Evolutionary conservation across 2,888 invertebrate genomes (phyloP).

Genomic region (Campaea margaritaria): DNA sequence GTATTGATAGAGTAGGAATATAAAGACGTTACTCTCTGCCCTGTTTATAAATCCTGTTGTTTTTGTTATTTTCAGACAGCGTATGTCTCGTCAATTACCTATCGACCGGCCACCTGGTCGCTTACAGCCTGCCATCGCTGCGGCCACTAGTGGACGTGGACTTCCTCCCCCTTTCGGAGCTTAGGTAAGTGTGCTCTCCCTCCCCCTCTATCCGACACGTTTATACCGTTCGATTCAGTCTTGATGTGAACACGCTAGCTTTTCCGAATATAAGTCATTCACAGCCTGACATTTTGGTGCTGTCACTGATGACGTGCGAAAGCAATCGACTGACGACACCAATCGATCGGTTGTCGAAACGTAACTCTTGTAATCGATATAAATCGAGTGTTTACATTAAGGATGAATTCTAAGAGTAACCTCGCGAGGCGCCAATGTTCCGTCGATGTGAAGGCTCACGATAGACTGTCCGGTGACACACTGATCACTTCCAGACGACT

Average conservation of each 20-base stretch:
- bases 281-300: slow-evolving; percentile 43
- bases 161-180: slow-evolving; percentile 96
- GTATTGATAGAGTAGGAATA: too few species aligned
- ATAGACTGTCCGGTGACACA: slow-evolving; percentile 57
- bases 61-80: slow-evolving; percentile 88
- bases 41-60: too few species aligned
- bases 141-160: slow-evolving; percentile 96
- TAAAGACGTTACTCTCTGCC: too few species aligned
- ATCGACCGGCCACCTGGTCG: slow-evolving; percentile 96
- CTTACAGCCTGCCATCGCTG: slow-evolving; percentile 98
- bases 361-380: neutral
- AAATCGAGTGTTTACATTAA: slow-evolving; percentile 41
- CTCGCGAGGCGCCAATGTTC: slow-evolving; percentile 24
- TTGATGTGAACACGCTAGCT: slow-evolving; percentile 47
- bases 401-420: slow-evolving; percentile 27
- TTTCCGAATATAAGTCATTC: slow-evolving; percentile 30
- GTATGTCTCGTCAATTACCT: slow-evolving; percentile 97
- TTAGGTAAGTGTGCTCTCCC: slow-evolving; percentile 88
- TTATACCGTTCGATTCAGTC: slow-evolving; percentile 37
- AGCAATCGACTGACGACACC: slow-evolving; percentile 19
- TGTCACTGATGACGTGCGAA: slow-evolving; percentile 25
- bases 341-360: slow-evolving; percentile 10
- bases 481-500: slow-evolving; percentile 66
- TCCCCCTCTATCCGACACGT: slow-evolving; percentile 13
- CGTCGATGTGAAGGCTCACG: slow-evolving; percentile 44